A percentile compares a stretch with the other conserved stretches of the same genome.
Conservation (phyloP, 2,888 invertebrate genomes). For the Pachydiplax longipennis region DNA sequence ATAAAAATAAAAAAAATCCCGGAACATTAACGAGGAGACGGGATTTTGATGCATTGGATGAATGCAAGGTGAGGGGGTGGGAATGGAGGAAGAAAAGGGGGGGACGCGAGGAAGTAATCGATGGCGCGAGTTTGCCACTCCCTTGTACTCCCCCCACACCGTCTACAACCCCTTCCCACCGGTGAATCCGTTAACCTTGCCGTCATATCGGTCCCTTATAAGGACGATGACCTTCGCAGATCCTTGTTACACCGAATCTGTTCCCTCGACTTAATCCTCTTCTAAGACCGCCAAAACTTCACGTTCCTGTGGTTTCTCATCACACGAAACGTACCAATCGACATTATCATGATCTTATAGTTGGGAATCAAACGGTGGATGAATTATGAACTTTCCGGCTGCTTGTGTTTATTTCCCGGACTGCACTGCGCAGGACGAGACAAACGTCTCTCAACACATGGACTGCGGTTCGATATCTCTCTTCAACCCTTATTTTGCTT, state of each 20-base stretch:
- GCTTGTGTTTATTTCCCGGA: neutral
- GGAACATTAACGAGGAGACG: neutral
- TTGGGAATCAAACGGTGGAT: neutral
- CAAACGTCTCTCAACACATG: neutral
- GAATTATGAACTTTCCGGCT: neutral
- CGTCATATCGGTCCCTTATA: neutral
- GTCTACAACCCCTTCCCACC: neutral
- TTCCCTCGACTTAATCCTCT: neutral
- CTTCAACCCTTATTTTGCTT: too few species aligned
- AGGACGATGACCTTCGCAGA: neutral
- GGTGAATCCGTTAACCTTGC: constrained; percentile 7
- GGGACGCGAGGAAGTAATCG: constrained; percentile 17
- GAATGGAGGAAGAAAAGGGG: neutral
- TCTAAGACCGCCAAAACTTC: neutral
- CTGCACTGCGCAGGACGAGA: neutral
- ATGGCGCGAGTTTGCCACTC: constrained; percentile 21
- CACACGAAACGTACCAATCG: neutral
- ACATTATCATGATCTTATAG: neutral
- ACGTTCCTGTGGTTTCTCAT: neutral
- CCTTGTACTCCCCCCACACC: neutral
- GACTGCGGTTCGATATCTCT: neutral
- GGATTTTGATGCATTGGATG: neutral
- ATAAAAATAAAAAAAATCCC: neutral
- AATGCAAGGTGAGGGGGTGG: neutral
- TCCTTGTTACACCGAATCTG: neutral